Conservation (phyloP, 37 sponge, comb jelly and placozoan genomes). For the Halichondria panicea region DNA sequence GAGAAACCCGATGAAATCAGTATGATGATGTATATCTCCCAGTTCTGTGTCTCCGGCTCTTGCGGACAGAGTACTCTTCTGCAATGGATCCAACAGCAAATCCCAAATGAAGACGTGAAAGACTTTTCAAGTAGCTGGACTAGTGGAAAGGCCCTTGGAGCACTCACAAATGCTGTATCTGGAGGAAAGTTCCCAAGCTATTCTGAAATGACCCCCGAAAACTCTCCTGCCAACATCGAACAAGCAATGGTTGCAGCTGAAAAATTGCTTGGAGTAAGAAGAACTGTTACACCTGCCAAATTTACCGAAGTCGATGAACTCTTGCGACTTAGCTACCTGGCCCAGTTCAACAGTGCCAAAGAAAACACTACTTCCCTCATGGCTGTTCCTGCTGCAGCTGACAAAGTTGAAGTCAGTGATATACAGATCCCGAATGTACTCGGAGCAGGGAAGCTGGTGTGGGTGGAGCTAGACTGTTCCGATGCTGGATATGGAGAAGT, state of each 20-base stretch:
- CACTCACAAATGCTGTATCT: conserved; percentile 59
- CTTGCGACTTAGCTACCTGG: conserved; percentile 64
- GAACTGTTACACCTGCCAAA: conserved; percentile 49
- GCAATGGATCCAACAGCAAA: conserved; percentile 51
- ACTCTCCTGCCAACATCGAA: conserved; percentile 42
- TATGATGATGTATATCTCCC: conserved; percentile 76
- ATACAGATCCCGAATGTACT: conserved; percentile 21
- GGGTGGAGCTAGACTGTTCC: conserved; percentile 28
- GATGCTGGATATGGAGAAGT: conserved; percentile 41
- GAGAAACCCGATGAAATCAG: conserved; percentile 72
- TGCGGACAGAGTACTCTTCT: conserved; percentile 55
- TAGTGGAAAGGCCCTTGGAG: conserved; percentile 66
- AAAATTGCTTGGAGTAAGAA: conserved; percentile 42
- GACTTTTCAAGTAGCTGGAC: conserved; percentile 75
- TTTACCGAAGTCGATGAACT: conserved; percentile 60
- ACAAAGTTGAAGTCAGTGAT: conserved; percentile 25
- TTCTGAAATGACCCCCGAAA: conserved; percentile 16
- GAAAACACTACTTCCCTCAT: conserved; percentile 20
- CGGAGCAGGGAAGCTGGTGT: conserved; percentile 11
- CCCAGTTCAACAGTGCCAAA: conserved; percentile 53
- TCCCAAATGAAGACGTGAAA: conserved; percentile 53
- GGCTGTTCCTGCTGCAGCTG: conserved; percentile 38
- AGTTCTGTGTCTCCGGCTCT: conserved; percentile 65
- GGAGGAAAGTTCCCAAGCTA: conserved; percentile 41
- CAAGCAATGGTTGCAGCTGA: conserved; percentile 61